Percentiles rank a stretch among this genome's conserved stretches.
phyloP scores from a whole-genome alignment of 2,113 vertebrate species.

The Casuarius casuarius region DNA sequence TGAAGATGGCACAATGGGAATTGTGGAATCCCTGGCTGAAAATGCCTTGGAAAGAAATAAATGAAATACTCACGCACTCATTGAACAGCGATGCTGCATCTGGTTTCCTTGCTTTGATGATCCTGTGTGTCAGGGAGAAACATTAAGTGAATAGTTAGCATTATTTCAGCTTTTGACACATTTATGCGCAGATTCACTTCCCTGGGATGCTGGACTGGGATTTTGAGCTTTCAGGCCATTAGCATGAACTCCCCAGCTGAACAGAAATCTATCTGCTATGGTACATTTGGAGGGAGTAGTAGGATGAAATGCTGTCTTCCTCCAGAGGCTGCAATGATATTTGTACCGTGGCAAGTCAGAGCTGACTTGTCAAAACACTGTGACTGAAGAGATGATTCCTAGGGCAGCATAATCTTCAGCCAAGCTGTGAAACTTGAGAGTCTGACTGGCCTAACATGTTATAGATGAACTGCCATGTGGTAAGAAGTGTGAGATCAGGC shows the following conservation, averaged over 20 bases:
- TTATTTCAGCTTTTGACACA: neutral
- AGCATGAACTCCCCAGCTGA: neutral
- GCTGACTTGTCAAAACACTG: neutral
- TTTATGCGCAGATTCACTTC: neutral
- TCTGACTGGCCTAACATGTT: neutral
- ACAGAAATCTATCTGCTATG: neutral
- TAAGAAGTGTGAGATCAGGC: neutral
- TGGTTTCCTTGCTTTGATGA: neutral
- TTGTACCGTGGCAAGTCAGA: neutral
- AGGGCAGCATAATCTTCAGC: neutral
- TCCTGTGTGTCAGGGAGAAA: neutral
- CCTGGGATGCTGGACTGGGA: neutral
- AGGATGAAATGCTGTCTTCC: neutral
- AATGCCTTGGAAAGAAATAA: neutral
- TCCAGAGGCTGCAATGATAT: neutral
- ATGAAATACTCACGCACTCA: neutral
- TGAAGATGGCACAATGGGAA: neutral
- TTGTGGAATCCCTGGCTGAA: neutral
- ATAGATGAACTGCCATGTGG: neutral
- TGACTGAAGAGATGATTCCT: neutral
- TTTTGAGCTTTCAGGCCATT: neutral
- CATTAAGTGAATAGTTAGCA: neutral
- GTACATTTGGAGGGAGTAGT: neutral
- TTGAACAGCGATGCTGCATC: neutral
- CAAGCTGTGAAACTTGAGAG: neutral